Evolutionary conservation across 2,113 vertebrate species (phyloP), one percentile per base, ranked within the genome.

Genomic region (Albula glossodonta): DNA sequence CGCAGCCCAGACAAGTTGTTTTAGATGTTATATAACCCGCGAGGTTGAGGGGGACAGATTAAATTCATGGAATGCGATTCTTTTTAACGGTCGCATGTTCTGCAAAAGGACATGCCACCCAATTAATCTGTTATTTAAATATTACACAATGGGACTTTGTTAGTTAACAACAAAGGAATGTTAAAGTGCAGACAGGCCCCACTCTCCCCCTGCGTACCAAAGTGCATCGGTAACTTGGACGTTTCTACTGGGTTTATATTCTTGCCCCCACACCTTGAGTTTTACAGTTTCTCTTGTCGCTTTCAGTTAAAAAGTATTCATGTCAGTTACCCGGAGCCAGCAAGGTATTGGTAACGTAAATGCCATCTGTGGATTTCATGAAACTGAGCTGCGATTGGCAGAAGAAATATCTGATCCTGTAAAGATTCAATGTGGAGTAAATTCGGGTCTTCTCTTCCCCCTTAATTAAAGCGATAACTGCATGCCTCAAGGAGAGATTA

Each of bases 1-100:
- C 80, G 80, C 57, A 63, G 81, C 12, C 48, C 12, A 7, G 85
- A 48, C 49, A 81, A 81, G 49, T 74, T 74, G 70, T 81, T 70
- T 81, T 57, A 31, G n/a, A 51, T 74, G 85, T 86, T 86, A 86
- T 77, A 52, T 86, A 86, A 86, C 63, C 50, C 51, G 25, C 31
- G 13, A 56, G 12, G 13, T 22, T 7, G 50, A 83, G 48, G 52
- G 51, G 63, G 63, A 70, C 4, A 10, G 60, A 52, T 48, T 51
- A 2, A 19, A 51, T 84, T 50, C 12, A 41, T 51, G 63, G 31
- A 70, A 70, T 74, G 31, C 10, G n/a, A 50, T 6, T 50, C 49
- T 15, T 25, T 84, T 70, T 81, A 17, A 12, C 7, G 31, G 31
- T 31, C 51, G 31, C 25, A 57, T 82, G n/a, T 57, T 5, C 53